Conservation (phyloP, 2,113 vertebrate species). For the Microcebus griseorufus region DNA sequence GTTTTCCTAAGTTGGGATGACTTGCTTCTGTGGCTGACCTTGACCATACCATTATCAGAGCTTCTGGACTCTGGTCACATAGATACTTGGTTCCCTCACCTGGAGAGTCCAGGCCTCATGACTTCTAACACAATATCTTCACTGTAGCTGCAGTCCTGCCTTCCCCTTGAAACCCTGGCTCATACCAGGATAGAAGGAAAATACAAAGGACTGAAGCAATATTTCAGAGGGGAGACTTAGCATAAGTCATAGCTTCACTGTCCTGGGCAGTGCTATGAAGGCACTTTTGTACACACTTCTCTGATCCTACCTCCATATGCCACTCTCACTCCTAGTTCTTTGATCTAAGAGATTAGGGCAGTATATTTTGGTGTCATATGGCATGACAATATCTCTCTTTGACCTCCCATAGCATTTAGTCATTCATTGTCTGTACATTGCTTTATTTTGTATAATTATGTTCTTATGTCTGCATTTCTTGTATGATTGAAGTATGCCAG, state of each 20-base stretch:
- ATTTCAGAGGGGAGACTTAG: not conserved
- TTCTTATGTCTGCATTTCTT: not conserved
- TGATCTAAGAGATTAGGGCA: not conserved
- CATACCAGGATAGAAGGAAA: not conserved
- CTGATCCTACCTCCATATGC: not conserved
- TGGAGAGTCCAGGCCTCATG: not conserved
- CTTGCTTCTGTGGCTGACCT: not conserved
- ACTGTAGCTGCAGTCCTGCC: not conserved
- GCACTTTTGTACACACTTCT: not conserved
- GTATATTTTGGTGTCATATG: not conserved
- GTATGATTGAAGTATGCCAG: not conserved
- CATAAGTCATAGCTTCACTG: not conserved
- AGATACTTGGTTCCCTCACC: not conserved
- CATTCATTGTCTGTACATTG: not conserved
- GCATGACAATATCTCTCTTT: not conserved
- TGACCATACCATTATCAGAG: not conserved
- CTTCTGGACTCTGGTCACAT: constrained; percentile 17
- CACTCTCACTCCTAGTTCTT: not conserved
- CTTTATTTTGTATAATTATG: not conserved
- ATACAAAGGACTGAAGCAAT: not conserved
- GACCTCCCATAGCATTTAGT: not conserved
- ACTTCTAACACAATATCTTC: not conserved
- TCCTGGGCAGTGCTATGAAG: not conserved
- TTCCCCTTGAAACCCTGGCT: not conserved
- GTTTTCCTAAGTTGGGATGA: not conserved